These are phyloP conservation scores for Eolophus roseicapilla DNA, from an alignment of 2,113 vertebrate species.

Conservation along the genomic window DNA sequence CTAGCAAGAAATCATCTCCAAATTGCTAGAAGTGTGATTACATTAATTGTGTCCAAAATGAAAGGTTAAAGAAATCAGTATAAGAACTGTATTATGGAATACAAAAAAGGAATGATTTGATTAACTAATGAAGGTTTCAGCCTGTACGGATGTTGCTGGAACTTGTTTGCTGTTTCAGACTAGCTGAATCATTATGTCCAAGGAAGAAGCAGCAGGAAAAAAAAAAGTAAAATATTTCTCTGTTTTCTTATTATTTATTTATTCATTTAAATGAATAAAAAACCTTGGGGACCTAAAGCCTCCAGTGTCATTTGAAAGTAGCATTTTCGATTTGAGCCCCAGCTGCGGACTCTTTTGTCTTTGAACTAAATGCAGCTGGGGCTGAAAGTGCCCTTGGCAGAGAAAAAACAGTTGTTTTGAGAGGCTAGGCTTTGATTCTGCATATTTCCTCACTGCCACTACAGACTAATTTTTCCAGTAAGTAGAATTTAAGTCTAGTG, in stretches of 20 bases:
- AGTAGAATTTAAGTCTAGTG: conserved; percentile 3
- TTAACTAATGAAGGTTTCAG: background rate
- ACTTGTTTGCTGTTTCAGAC: background rate
- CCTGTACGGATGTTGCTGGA: background rate
- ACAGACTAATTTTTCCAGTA: conserved; percentile 11
- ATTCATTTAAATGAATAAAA: conserved; percentile 63
- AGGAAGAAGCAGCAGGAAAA: background rate
- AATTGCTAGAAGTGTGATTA: conserved; percentile 52
- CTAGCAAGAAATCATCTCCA: conserved; percentile 56
- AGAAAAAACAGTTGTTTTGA: conserved; percentile 47
- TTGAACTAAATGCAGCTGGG: conserved; percentile 65
- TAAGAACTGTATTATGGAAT: background rate
- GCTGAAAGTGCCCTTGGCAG: conserved; percentile 44
- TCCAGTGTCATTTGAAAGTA: conserved; percentile 52
- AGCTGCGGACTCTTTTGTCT: conserved; percentile 61
- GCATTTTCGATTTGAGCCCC: conserved; percentile 36
- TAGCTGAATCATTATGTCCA: background rate
- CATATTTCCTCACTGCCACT: background rate
- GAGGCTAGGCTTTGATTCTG: conserved; percentile 32
- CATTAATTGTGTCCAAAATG: conserved; percentile 56
- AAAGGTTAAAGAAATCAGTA: conserved; percentile 56
- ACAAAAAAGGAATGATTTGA: conserved; percentile 9
- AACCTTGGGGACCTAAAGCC: conserved; percentile 17
- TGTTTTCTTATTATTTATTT: conserved; percentile 36
- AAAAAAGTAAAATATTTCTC: background rate